phyloP scores from a whole-genome alignment of 2,888 invertebrate species.

The Ischnura elegans region DNA sequence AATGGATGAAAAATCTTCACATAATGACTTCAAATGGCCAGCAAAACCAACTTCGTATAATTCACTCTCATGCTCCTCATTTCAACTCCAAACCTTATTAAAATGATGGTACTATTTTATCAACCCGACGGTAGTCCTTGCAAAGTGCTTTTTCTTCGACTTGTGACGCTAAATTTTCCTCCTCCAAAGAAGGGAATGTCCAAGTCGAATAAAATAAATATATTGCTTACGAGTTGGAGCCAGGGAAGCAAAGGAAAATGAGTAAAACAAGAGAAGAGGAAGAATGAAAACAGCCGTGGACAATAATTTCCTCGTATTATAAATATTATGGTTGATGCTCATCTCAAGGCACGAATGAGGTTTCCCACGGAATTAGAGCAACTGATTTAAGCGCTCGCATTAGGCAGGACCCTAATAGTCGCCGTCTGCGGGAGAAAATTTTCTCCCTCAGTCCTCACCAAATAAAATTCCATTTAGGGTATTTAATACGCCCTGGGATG shows the following conservation, averaged over 20 bases:
- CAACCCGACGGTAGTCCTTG: neutral
- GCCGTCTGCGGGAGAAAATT: neutral
- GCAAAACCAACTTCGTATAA: no score
- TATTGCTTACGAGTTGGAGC: neutral
- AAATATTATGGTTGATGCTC: neutral
- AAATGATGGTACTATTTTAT: neutral
- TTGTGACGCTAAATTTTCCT: neutral
- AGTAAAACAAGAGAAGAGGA: neutral
- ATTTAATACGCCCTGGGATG: conserved; percentile 1
- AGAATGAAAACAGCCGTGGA: neutral
- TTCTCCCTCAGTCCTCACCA: neutral
- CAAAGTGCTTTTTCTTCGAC: neutral
- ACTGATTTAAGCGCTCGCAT: conserved; percentile 21
- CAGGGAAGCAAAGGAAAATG: neutral
- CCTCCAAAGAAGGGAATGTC: no score
- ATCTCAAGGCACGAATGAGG: neutral
- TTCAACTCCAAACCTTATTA: neutral
- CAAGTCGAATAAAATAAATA: neutral
- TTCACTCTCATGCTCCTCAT: no score
- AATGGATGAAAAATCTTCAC: no score
- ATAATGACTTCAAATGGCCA: no score
- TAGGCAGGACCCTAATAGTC: neutral
- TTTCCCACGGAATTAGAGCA: conserved; percentile 8
- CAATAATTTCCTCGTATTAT: neutral
- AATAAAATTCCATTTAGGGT: neutral